These are phyloP conservation scores for Eubasilissa splendida DNA, from an alignment of 2,888 invertebrate genomes.

Conservation along the genomic window DNA sequence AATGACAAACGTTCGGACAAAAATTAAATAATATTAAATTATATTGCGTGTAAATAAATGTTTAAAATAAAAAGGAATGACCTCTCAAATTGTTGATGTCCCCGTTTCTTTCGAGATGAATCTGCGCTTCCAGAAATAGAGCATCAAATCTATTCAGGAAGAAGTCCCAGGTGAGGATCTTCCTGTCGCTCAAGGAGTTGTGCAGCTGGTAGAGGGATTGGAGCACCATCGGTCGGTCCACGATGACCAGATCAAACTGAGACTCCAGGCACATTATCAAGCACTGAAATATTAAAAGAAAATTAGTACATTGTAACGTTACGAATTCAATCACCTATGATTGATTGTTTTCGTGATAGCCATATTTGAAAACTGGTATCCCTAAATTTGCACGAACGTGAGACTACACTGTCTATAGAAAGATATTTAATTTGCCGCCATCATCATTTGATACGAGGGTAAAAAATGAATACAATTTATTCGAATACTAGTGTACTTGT, in stretches of 20 bases:
- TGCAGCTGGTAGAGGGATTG: slow-evolving; percentile 96
- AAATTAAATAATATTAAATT: too few species aligned
- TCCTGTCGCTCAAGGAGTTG: slow-evolving; percentile 91
- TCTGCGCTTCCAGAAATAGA: slow-evolving; percentile 95
- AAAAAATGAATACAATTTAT: too few species aligned
- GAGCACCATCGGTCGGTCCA: slow-evolving; percentile 96
- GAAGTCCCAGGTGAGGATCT: slow-evolving; percentile 97
- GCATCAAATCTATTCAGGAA: slow-evolving; percentile 97
- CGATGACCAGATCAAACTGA: slow-evolving; percentile 97
- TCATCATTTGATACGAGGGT: too few species aligned
- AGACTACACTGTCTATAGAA: too few species aligned
- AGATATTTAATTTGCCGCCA: too few species aligned
- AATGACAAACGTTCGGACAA: too few species aligned
- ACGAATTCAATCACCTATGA: too few species aligned
- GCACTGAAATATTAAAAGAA: slow-evolving; percentile 72
- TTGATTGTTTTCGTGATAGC: too few species aligned
- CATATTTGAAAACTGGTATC: too few species aligned
- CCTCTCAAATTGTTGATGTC: slow-evolving; percentile 89
- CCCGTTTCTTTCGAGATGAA: slow-evolving; percentile 87
- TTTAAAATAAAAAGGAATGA: slow-evolving; percentile 62
- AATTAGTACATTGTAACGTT: too few species aligned
- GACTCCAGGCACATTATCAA: slow-evolving; percentile 95
- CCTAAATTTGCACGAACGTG: too few species aligned
- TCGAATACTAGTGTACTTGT: too few species aligned
- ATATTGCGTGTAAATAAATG: not conserved